Percentiles rank a stretch among this genome's conserved stretches.
Conservation (phyloP, 2,888 invertebrate genomes). For the Calameuta pallipes region DNA sequence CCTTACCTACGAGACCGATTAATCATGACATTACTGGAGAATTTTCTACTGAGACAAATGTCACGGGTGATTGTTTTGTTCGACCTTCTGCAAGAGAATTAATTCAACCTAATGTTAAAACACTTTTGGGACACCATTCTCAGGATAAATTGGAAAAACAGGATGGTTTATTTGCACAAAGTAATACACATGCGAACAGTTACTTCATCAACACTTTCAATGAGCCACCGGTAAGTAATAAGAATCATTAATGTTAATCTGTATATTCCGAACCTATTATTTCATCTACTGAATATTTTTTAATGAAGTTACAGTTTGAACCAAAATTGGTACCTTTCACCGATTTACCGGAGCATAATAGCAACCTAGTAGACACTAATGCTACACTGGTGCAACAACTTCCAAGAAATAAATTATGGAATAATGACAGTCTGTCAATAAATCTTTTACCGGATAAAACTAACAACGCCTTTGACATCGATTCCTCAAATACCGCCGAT, state of each 20-base stretch:
- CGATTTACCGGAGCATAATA: slow-evolving; percentile 62
- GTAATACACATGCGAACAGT: slow-evolving; percentile 49
- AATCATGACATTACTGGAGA: slow-evolving; percentile 9
- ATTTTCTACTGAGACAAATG: slow-evolving; percentile 15
- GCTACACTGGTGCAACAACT: background rate
- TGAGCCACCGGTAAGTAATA: slow-evolving; percentile 47
- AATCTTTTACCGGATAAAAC: slow-evolving; percentile 45
- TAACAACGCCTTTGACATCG: slow-evolving; percentile 41
- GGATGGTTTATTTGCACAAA: slow-evolving; percentile 12
- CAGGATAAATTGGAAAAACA: slow-evolving; percentile 1
- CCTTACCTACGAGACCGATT: slow-evolving; percentile 33
- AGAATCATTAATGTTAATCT: background rate
- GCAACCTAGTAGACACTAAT: slow-evolving; percentile 49
- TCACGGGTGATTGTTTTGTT: slow-evolving; percentile 2
- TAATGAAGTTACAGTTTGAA: slow-evolving; percentile 46
- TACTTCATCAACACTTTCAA: slow-evolving; percentile 57
- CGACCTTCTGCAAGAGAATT: slow-evolving; percentile 10
- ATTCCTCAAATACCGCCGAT: slow-evolving; percentile 48
- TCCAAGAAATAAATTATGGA: slow-evolving; percentile 50
- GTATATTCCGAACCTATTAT: background rate
- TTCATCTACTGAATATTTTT: background rate
- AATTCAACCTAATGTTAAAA: slow-evolving; percentile 19
- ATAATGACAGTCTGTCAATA: slow-evolving; percentile 49
- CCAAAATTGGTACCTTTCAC: slow-evolving; percentile 61
- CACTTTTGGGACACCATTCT: background rate